A percentile compares a stretch with the other conserved stretches of the same genome.
These are phyloP conservation scores for Percopsis transmontana DNA, from an alignment of 2,113 vertebrate genomes.

Conservation along the genomic window DNA sequence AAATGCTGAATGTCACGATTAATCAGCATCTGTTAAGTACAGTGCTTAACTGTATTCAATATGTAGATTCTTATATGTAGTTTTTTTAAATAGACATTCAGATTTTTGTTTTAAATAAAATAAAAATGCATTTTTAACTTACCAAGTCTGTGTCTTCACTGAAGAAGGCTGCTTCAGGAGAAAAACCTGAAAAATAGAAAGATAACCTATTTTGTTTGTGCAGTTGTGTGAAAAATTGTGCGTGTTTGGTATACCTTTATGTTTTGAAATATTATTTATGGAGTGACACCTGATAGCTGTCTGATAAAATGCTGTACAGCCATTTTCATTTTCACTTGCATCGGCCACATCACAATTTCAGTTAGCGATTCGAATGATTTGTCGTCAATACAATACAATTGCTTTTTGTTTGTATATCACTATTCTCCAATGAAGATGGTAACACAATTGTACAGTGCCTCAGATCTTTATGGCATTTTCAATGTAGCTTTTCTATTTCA, in stretches of 20 bases:
- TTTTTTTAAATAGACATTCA: conserved; percentile 2
- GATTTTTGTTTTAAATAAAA: conserved; percentile 3
- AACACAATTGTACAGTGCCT: neutral
- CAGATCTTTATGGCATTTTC: conserved; percentile 4
- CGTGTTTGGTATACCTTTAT: neutral
- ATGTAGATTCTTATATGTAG: no score
- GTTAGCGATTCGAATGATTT: neutral
- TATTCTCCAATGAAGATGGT: no score
- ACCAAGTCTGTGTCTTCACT: conserved; percentile 6
- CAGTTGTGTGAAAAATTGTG: neutral
- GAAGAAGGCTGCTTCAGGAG: conserved; percentile 10
- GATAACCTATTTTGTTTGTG: neutral
- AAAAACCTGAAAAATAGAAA: conserved; percentile 51
- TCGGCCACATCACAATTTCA: neutral
- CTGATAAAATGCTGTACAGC: no score
- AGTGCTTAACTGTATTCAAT: conserved; percentile 6
- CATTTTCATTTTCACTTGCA: neutral
- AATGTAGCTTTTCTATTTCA: conserved; percentile 17
- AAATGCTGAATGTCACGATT: conserved; percentile 48
- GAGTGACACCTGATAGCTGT: no score
- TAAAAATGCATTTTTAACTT: conserved; percentile 51
- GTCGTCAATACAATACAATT: no score
- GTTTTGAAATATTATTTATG: no score
- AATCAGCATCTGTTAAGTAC: conserved; percentile 32
- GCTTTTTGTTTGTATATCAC: no score